Evolutionary conservation across 2,113 vertebrate genomes (phyloP).

Genomic region (Phoenicopterus ruber): DNA sequence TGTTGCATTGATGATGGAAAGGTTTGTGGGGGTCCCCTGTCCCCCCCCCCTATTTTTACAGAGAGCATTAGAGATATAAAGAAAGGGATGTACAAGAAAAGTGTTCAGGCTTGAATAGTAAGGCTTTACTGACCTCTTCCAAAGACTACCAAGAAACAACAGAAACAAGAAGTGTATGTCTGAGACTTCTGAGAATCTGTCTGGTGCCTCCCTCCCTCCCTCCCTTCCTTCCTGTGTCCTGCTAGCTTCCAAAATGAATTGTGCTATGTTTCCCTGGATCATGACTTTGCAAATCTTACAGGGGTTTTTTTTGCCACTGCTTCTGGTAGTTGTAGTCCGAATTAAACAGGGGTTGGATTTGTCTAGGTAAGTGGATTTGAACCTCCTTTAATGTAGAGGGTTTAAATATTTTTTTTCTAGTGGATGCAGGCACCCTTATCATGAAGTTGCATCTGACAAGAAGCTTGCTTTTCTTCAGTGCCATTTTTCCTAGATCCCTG

Average conservation of each 20-base stretch:
- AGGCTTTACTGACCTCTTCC: not conserved
- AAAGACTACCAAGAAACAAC: not conserved
- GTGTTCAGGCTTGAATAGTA: not conserved
- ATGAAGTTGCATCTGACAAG: not conserved
- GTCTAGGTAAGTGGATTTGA: not conserved
- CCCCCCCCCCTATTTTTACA: not conserved
- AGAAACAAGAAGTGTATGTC: not conserved
- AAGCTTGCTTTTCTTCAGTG: not conserved
- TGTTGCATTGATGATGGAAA: not conserved
- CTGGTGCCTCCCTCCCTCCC: not conserved
- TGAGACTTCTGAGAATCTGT: not conserved
- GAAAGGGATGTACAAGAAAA: not conserved
- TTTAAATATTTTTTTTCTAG: not conserved
- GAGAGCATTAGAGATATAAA: not conserved
- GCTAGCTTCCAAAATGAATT: not conserved
- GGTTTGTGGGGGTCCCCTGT: accelerated
- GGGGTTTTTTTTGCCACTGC: not conserved
- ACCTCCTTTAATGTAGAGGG: not conserved
- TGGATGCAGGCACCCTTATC: not conserved
- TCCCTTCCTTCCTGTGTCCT: not conserved
- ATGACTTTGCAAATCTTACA: not conserved
- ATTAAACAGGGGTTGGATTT: not conserved
- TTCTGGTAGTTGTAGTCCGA: not conserved
- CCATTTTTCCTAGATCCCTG: not conserved
- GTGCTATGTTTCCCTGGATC: not conserved